Base-by-base conservation (phyloP, 2,888 invertebrate genomes). In the Ectropis crepuscularia region DNA sequence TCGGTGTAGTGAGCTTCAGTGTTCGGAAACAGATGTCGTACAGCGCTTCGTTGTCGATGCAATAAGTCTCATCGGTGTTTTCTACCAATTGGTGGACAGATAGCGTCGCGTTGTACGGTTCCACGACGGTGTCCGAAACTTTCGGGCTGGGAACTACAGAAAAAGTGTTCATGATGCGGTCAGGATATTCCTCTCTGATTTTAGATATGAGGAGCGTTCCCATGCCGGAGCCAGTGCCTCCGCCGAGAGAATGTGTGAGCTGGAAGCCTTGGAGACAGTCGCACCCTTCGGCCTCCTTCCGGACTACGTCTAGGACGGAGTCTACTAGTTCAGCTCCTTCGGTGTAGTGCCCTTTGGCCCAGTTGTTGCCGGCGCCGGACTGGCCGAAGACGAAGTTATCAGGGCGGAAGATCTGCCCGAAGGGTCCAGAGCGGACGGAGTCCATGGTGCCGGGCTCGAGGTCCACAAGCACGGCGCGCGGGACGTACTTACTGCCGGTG, bases 21-120 rank as follows among this genome's bases (percentile, higher is more conserved):
- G 96, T 96, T 65, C 96, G 92, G 92, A 96, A 96, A 88, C 96
- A 96, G 76, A 96, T 96, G 78, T 96, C 96, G 83, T 96, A 96
- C 53, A 96, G 88, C 16, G 96, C 96, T 83, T 96, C 96, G 78
- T 96, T 96, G 82, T 96, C 96, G 67, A 96, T 96, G 74, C 96
- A 96, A 77, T 93, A 96, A 0, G 96, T 86, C 65, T 89, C 86
- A 92, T 95, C 77, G 75, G 88, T 95, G 79, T 96, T 96, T 78
- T 96, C 96, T 2, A 96, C 95, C 28, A 96, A 85, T 75, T 96
- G 96, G 76, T 96, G 86, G 0, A 89, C 86, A 0, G 89, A 95
- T 36, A 96, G 87, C 4, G 96, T 96, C 28, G 96, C 95, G 76
- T 96, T 96, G 90, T 96, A 96, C 0, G 90, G 89, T 60, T 90